A percentile compares a stretch with the other conserved stretches of the same genome.
Evolutionary conservation across 2,888 invertebrate species (phyloP).

Genomic region (Amblyjoppa fuscipennis): DNA sequence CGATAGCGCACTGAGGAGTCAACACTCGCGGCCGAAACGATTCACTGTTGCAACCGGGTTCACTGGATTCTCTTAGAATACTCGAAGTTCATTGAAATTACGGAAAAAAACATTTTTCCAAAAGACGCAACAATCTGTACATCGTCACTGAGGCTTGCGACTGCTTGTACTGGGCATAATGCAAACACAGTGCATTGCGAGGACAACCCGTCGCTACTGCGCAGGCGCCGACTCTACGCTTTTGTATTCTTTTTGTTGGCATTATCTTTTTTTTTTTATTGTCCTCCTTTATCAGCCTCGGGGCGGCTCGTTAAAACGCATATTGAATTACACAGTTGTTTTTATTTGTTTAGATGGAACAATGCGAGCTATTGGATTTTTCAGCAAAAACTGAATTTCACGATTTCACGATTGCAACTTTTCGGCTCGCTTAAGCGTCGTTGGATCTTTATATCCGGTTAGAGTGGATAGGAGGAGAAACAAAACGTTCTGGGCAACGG

Average conservation of each 20-base stretch:
- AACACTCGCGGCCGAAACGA: slow-evolving; percentile 4
- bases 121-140: slow-evolving; percentile 49
- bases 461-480: neutral
- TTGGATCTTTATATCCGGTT: neutral
- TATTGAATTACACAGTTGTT: neutral
- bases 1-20: slow-evolving; percentile 33
- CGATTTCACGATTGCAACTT: neutral
- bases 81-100: slow-evolving; percentile 71
- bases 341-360: neutral
- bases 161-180: slow-evolving; percentile 60
- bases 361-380: neutral
- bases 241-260: slow-evolving; percentile 26
- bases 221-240: slow-evolving; percentile 43
- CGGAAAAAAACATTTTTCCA: slow-evolving; percentile 72
- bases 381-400: too few species aligned
- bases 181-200: slow-evolving; percentile 63
- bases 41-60: slow-evolving; percentile 15
- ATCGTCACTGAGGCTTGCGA: slow-evolving; percentile 60
- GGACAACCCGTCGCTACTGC: slow-evolving; percentile 49
- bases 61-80: slow-evolving; percentile 70
- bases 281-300: neutral
- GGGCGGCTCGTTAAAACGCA: neutral
- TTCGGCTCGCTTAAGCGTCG: neutral
- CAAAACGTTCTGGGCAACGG: neutral
- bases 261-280: neutral